Evolutionary conservation across 2,113 vertebrate genomes (phyloP).

Genomic region (Tragelaphus imberbis): DNA sequence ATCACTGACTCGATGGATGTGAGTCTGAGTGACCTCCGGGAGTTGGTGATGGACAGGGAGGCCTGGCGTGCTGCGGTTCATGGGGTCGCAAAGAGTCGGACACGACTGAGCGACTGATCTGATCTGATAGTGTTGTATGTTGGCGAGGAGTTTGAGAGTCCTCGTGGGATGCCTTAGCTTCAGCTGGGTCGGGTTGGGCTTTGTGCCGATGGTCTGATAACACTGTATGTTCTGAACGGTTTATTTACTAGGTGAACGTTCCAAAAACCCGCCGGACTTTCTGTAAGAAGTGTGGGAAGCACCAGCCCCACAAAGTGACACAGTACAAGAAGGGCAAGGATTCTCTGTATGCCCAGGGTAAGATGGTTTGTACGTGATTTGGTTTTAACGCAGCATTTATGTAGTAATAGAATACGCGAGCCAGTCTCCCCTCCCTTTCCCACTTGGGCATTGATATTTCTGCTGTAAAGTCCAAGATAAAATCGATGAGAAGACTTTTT

Average conservation of each 20-base stretch:
- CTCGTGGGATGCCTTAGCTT: not conserved
- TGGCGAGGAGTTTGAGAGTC: not conserved
- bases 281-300: slow-evolving; percentile 98
- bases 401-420: not conserved
- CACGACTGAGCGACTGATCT: too few species aligned
- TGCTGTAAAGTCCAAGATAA: not conserved
- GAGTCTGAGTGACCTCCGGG: too few species aligned
- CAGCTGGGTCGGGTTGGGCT: not conserved
- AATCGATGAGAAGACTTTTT: not conserved
- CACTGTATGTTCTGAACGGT: not conserved
- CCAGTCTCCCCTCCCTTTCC: accelerated
- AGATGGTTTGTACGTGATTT: slow-evolving; percentile 18
- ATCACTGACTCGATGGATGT: too few species aligned
- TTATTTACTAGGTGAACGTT: slow-evolving; percentile 89
- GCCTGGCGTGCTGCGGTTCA: too few species aligned
- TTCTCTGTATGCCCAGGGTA: slow-evolving; percentile 96
- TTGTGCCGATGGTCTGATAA: not conserved
- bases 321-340: slow-evolving; percentile 99
- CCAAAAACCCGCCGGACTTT: slow-evolving; percentile 97
- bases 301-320: slow-evolving; percentile 97
- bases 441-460: not conserved
- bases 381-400: not conserved
- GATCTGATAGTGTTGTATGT: not conserved
- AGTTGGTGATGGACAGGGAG: too few species aligned
- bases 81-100: too few species aligned